Evolutionary conservation across 2,113 vertebrate species (phyloP), one percentile per base, ranked within the genome.

Genomic region (Columba livia): DNA sequence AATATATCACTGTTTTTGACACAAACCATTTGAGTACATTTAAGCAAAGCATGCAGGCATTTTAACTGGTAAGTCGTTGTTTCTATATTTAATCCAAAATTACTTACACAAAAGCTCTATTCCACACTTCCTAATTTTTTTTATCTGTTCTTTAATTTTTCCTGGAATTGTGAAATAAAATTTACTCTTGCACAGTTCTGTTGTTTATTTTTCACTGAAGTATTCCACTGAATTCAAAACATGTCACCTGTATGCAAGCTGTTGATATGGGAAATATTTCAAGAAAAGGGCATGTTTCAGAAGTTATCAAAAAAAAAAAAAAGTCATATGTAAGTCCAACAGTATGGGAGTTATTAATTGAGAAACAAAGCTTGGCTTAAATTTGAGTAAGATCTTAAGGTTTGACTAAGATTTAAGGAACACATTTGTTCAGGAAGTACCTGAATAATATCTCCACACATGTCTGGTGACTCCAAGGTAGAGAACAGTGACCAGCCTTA

Each of bases 211-310:
- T 53, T 70, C 56, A 60, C 18, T 11, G 15, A 84, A 64, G 42
- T 10, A 9, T 29, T 62, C 31, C 11, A 2, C 0, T 1, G 47
- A 54, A 66, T 81, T 67, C 78, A 81, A 79, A 19, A 17, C 0
- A 0, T 38, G 28, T 5, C n/a, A 36, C 26, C n/a, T 24, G 0
- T 11, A 65, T 10, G 8, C 10, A 34, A 28, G 32, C 20, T 67
- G 65, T 50, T 58, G 21, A 25, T 21, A 4, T 6, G 28, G 40
- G 58, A 88, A 73, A 58, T 38, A 80, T 29, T 92, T 90, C 50
- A 80, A 42, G 62, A 10, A 78, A 83, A 60, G 23, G 3, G 6
- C 19, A 20, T 0, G 8, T 7, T 7, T 82, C 44, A 61, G 58
- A 10, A 78, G 11, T 58, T n/a, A 5, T 40, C 64, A 58, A 1